Base-by-base conservation (phyloP, 2,113 vertebrate genomes). In the Rostratula benghalensis region DNA sequence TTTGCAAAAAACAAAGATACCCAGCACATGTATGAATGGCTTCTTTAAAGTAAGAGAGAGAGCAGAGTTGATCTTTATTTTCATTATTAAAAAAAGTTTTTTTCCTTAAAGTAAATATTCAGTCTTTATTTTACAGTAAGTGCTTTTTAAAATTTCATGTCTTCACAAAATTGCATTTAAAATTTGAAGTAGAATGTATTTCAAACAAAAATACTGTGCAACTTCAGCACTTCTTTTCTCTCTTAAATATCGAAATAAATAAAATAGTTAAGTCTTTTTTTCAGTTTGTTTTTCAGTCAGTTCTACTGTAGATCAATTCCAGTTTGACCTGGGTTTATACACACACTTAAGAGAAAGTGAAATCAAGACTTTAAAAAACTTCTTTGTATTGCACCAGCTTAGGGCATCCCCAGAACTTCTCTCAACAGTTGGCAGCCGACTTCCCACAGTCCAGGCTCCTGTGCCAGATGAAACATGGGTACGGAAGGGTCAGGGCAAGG, bases 191-290 rank as follows among this genome's bases (percentile, higher is more conserved):
- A 95, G 97, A 97, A 97, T 93, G 94, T 94, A 97, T 95, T 97
- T 98, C 96, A 97, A 98, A 98, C 97, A 98, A 98, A 98, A 98
- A 98, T 98, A 98, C 81, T 95, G 98, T 98, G 98, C 98, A 95
- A 93, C 35, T 86, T 95, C 91, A 97, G 98, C 97, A 98, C 97
- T 91, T 96, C 81, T 94, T 97, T 97, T 97, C 92, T 96, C 95
- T 97, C 92, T 98, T 98, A 98, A 98, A 98, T 98, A 98, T 96
- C 6, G 96, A 98, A 98, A 98, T 98, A 98, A 98, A 98, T 98
- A 98, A 98, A 98, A 98, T 97, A 98, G 94, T 97, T 96, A 95
- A 95, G 90, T 97, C 83, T 97, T 96, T 97, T 39, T 97, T 91
- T 96, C 95, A 95, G 92, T 89, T 97, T 94, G 91, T 95, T 97